Percentiles rank a stretch among this genome's conserved stretches.
phyloP scores from a whole-genome alignment of 2,797 vertebrate genomes.

The Distichodus sexfasciatus region DNA sequence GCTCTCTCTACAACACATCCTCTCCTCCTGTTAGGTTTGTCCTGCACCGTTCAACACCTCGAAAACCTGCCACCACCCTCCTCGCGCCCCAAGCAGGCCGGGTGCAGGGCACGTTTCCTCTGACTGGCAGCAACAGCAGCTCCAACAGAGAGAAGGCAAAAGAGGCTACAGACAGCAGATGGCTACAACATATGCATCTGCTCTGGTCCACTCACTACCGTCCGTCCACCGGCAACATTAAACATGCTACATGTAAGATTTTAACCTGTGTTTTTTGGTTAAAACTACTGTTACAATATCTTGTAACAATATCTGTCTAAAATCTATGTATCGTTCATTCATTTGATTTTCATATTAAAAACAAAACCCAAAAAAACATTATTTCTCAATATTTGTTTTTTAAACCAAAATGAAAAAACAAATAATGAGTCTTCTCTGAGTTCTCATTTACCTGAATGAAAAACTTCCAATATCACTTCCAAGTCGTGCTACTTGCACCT shows the following conservation, averaged over 20 bases:
- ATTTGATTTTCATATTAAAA: too few species aligned
- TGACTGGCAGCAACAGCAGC: slow-evolving; percentile 54
- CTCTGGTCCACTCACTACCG: slow-evolving; percentile 10
- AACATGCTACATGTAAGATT: background rate
- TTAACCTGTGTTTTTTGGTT: background rate
- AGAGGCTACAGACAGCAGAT: slow-evolving; percentile 49
- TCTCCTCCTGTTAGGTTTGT: background rate
- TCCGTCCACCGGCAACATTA: slow-evolving; percentile 1
- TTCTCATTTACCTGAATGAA: too few species aligned
- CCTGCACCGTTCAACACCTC: background rate
- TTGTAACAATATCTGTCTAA: too few species aligned
- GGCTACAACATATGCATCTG: slow-evolving; percentile 35
- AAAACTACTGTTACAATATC: too few species aligned
- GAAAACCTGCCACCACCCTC: slow-evolving; percentile 11
- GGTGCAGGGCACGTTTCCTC: slow-evolving; percentile 49
- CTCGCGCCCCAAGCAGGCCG: slow-evolving; percentile 17
- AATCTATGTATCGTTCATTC: too few species aligned
- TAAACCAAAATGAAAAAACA: too few species aligned
- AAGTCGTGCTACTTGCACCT: too few species aligned
- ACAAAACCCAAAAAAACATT: too few species aligned
- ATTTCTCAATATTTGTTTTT: too few species aligned
- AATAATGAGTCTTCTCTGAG: too few species aligned
- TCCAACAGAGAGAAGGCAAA: slow-evolving; percentile 44
- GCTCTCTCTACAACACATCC: background rate
- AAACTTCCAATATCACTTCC: too few species aligned